Conservation (phyloP, 1,140 invertebrate genomes). For the Rhyzopertha dominica region DNA sequence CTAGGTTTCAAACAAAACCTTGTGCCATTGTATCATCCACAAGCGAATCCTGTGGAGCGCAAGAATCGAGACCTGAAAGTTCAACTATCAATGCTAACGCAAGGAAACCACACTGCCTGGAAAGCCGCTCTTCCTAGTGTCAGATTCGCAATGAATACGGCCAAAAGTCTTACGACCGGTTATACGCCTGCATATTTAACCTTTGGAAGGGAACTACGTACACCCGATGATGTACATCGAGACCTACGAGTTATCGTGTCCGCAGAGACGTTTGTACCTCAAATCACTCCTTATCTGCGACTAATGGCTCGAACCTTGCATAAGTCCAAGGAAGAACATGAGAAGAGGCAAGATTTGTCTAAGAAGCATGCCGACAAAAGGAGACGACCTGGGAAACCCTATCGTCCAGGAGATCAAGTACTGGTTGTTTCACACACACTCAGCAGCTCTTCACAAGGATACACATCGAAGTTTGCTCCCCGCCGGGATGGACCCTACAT, state of each 20-base stretch:
- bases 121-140: constrained; percentile 38
- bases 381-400: neutral
- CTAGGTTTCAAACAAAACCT: constrained; percentile 38
- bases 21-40: constrained; percentile 40
- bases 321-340: neutral
- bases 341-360: neutral
- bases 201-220: constrained; percentile 31
- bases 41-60: constrained; percentile 43
- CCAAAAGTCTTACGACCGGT: constrained; percentile 38
- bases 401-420: neutral
- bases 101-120: constrained; percentile 40
- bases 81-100: constrained; percentile 36
- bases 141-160: constrained; percentile 46
- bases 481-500: neutral
- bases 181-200: constrained; percentile 45
- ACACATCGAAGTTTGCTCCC: neutral
- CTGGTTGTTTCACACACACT: neutral
- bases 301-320: neutral
- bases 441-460: neutral
- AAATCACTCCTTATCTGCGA: constrained; percentile 37
- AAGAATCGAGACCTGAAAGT: constrained; percentile 43
- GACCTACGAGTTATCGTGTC: constrained; percentile 29
- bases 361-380: neutral
- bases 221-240: constrained; percentile 27
- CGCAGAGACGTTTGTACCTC: constrained; percentile 30